Percentiles rank a stretch among this genome's conserved stretches.
These are phyloP conservation scores for Lateolabrax maculatus DNA, from an alignment of 2,797 vertebrate species.

Conservation along the genomic window DNA sequence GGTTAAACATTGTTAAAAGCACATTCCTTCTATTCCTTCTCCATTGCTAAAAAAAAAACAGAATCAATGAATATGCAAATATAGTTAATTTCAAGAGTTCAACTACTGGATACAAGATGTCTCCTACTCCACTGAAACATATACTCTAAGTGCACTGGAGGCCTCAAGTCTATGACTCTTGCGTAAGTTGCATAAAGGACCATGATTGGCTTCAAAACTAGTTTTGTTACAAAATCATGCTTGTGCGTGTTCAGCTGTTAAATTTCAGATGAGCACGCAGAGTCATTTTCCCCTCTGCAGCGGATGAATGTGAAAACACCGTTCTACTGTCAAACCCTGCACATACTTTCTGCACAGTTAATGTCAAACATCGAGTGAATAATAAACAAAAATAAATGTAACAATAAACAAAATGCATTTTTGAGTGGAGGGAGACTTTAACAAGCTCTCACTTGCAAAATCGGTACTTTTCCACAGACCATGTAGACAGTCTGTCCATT, in stretches of 20 bases:
- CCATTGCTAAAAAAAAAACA: background rate
- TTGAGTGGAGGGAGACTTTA: background rate
- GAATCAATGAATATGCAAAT: constrained; percentile 17
- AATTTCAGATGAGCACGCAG: background rate
- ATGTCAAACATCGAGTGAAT: constrained; percentile 8
- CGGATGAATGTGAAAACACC: background rate
- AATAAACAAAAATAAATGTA: background rate
- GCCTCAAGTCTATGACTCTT: background rate
- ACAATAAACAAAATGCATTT: background rate
- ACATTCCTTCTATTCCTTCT: background rate
- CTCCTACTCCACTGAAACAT: background rate
- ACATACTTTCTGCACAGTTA: background rate
- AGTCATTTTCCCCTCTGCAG: background rate
- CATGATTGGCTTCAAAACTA: background rate
- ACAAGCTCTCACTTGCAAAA: too few relatives aligned
- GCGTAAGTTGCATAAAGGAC: background rate
- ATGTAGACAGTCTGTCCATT: background rate
- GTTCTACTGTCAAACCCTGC: background rate
- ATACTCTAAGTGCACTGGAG: background rate
- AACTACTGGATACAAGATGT: background rate
- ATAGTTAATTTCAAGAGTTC: constrained; percentile 7
- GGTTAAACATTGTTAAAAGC: constrained; percentile 19
- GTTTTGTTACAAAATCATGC: background rate
- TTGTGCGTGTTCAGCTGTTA: background rate
- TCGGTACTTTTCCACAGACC: too few relatives aligned